Evolutionary conservation across 2,797 vertebrate genomes (phyloP), one percentile per base, ranked within the genome.

Genomic region (Xiphorhynchus erythropygius): DNA sequence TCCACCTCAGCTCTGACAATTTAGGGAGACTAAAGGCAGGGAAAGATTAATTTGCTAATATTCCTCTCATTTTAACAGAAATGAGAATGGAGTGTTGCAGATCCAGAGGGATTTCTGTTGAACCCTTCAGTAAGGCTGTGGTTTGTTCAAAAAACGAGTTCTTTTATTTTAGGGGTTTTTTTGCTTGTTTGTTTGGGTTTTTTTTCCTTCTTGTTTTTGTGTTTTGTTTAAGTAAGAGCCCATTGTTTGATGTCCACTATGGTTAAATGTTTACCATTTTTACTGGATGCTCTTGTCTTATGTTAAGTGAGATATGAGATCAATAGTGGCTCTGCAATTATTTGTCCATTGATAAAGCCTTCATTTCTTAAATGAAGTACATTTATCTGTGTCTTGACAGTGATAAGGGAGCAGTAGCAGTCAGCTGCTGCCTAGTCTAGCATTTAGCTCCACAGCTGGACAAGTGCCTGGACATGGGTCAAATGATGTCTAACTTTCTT

Each of bases 301-400:
- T 74, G 81, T 93, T 95, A 91, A 96, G 79, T 92, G 95, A 96
- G 91, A 96, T 88, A 56, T 71, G 46, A 84, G 97, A 98, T 98
- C 98, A 98, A 98, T 98, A 98, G 95, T 88, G 92, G 87, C 90
- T 96, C 97, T 97, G 97, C 95, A 97, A 98, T 98, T 98, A 98
- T 98, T 98, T 98, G 95, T 92, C 96, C 96, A 97, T 98, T 98
- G 98, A 98, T 98, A 98, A 98, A 98, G 84, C 93, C 96, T 98
- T 98, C 95, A 97, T 95, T 96, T 96, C 96, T 96, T 95, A 95
- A 96, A 96, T 97, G 96, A 96, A 97, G 86, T 96, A 55, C 97
- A 96, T 98, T 98, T 96, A 49, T 95, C 92, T 92, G 80, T 86
- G 96, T 92, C 94, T 96, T 92, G 93, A 87, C 92, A 90, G 68